Percentiles rank a stretch among this genome's conserved stretches.
Conservation (phyloP, 2,888 invertebrate genomes). For the Diarsia mendica region DNA sequence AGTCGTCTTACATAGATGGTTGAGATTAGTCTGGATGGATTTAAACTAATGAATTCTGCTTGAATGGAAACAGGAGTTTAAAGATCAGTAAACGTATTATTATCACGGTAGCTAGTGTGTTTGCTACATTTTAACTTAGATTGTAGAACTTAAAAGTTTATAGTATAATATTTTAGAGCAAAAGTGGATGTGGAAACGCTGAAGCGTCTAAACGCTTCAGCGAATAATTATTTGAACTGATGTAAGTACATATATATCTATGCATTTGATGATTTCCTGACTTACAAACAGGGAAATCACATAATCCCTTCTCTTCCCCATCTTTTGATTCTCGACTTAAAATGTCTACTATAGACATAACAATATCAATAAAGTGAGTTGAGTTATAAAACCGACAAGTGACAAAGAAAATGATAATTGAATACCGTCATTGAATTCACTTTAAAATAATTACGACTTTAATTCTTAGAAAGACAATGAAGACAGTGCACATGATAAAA, state of each 20-base stretch:
- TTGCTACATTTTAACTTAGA: background rate
- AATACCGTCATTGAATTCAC: conserved; percentile 32
- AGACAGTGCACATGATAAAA: conserved; percentile 35
- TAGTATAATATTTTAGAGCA: background rate
- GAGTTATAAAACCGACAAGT: conserved; percentile 13
- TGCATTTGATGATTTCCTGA: background rate
- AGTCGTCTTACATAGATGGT: conserved; percentile 65
- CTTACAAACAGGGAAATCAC: background rate
- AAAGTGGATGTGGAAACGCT: background rate
- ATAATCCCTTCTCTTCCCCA: no score
- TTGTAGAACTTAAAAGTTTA: background rate
- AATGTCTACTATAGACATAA: background rate
- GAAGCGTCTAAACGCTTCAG: background rate
- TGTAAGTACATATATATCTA: no score
- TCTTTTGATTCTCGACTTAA: background rate
- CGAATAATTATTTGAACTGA: background rate
- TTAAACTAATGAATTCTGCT: conserved; percentile 49
- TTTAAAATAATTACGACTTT: conserved; percentile 34
- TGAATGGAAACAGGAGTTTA: conserved; percentile 36
- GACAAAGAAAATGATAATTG: conserved; percentile 36
- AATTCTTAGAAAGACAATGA: conserved; percentile 55
- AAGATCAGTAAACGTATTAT: conserved; percentile 34
- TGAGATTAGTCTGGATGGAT: conserved; percentile 55
- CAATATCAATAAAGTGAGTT: conserved; percentile 8
- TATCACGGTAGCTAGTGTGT: background rate